Conservation (phyloP, 1,140 invertebrate genomes). For the Nebria ingens region DNA sequence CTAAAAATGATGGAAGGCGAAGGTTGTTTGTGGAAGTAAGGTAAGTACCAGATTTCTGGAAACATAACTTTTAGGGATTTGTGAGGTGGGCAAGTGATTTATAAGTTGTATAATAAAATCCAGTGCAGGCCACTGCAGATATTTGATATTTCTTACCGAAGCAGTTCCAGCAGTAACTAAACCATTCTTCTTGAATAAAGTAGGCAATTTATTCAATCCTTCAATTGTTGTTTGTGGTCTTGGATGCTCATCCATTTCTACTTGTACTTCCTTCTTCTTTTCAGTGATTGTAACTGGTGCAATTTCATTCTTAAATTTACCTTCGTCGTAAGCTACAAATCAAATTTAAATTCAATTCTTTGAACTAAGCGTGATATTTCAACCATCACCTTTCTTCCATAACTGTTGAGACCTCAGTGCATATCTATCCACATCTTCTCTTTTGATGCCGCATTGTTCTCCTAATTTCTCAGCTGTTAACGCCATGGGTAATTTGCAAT, state of each 20-base stretch:
- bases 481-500: conserved; percentile 91
- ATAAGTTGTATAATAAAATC: conserved; percentile 10
- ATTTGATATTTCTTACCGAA: conserved; percentile 54
- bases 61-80: not conserved
- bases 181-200: conserved; percentile 94
- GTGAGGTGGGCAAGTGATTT: too few relatives aligned
- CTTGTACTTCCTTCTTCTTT: conserved; percentile 66
- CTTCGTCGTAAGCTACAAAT: conserved; percentile 69
- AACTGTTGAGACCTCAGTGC: conserved; percentile 72
- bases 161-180: conserved; percentile 92
- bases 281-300: conserved; percentile 74
- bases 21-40: too few relatives aligned
- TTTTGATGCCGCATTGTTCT: conserved; percentile 74
- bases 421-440: conserved; percentile 83
- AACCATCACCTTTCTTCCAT: conserved; percentile 61
- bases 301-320: conserved; percentile 85
- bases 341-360: conserved; percentile 12
- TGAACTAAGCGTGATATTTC: not conserved
- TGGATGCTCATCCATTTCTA: conserved; percentile 91
- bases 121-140: not conserved
- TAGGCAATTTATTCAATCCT: conserved; percentile 66
- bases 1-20: too few relatives aligned
- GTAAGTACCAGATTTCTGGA: conserved; percentile 12
- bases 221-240: conserved; percentile 79
- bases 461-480: conserved; percentile 96